These are phyloP conservation scores for Sitobion miscanthi DNA, from an alignment of 1,140 invertebrate genomes.

Conservation along the genomic window DNA sequence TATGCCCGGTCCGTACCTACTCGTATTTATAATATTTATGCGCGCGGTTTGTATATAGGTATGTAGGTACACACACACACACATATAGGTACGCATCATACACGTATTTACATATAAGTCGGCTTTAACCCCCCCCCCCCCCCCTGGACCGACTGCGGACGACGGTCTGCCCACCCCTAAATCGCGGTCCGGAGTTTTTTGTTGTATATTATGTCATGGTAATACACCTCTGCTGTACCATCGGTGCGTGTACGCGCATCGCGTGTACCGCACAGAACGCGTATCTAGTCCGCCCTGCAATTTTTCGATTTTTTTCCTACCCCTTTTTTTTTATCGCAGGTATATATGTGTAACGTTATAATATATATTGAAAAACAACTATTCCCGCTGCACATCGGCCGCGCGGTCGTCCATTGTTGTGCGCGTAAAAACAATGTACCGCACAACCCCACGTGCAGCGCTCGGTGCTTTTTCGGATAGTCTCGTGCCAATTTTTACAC, in stretches of 20 bases:
- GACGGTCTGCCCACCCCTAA: neutral
- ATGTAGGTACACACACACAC: no score
- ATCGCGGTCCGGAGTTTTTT: neutral
- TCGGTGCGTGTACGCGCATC: no score
- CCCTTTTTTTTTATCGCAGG: neutral
- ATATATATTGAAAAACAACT: neutral
- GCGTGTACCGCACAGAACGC: neutral
- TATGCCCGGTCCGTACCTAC: neutral
- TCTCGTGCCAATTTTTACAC: conserved; percentile 45
- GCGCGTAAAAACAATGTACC: neutral
- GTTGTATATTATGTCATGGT: neutral
- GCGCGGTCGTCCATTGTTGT: neutral
- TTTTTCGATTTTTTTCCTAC: neutral
- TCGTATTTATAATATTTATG: neutral
- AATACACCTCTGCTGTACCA: neutral
- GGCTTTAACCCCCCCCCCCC: neutral
- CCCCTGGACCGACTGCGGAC: neutral
- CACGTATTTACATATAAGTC: neutral
- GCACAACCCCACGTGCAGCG: no score
- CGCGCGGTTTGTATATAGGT: neutral
- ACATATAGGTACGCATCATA: neutral
- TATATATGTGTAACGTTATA: neutral
- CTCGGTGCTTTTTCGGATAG: neutral
- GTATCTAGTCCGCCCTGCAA: neutral
- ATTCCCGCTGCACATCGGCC: neutral